These are phyloP conservation scores for Characodon lateralis DNA, from an alignment of 2,797 vertebrate genomes.

Conservation along the genomic window DNA sequence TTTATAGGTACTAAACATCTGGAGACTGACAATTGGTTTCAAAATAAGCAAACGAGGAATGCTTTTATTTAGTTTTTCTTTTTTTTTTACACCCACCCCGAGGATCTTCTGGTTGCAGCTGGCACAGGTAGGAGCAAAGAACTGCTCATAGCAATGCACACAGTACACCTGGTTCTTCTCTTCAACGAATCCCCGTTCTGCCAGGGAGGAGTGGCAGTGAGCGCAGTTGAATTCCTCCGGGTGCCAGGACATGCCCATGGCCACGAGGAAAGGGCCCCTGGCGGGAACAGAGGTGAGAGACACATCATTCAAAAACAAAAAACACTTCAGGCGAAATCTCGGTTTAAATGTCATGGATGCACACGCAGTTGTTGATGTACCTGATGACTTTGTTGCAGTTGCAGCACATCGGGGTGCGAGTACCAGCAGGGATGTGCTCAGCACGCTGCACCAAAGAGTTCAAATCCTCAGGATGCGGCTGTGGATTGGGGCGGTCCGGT, in stretches of 20 bases:
- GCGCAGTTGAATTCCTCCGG: conserved; percentile 95
- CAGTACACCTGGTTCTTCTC: conserved; percentile 93
- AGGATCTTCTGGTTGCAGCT: conserved; percentile 93
- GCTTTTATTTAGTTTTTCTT: neutral
- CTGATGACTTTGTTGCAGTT: conserved; percentile 93
- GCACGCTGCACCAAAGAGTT: conserved; percentile 92
- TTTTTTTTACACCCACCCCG: conserved; percentile 83
- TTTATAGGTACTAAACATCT: neutral
- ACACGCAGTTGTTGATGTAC: conserved; percentile 65
- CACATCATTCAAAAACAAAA: neutral
- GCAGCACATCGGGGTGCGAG: conserved; percentile 93
- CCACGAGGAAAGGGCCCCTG: conserved; percentile 96
- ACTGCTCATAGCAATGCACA: conserved; percentile 92
- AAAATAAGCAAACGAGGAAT: no score
- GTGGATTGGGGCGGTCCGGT: conserved; percentile 67
- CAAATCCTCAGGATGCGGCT: conserved; percentile 83
- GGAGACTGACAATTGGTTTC: neutral
- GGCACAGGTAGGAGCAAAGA: conserved; percentile 91
- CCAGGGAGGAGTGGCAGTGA: conserved; percentile 92
- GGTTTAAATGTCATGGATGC: neutral
- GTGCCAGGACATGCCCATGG: conserved; percentile 97
- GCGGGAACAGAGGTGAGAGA: conserved; percentile 5
- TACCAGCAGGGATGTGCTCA: conserved; percentile 93
- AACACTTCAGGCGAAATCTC: neutral
- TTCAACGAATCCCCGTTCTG: conserved; percentile 91